A percentile compares a stretch with the other conserved stretches of the same genome.
These are phyloP conservation scores for Melanotaenia pygmaea DNA, from an alignment of 2,797 vertebrate species.

Conservation along the genomic window DNA sequence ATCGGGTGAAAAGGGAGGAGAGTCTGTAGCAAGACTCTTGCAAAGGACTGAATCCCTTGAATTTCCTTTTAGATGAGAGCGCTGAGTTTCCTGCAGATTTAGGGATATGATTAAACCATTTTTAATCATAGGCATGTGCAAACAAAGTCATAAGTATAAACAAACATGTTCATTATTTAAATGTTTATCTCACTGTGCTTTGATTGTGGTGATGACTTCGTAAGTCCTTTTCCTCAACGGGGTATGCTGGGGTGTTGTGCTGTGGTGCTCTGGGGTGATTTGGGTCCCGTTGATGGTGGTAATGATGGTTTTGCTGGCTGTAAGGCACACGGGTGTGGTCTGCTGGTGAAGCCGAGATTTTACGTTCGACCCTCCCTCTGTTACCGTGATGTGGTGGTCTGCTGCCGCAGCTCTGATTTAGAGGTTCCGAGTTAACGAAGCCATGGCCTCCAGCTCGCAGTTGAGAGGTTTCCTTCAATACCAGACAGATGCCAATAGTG, in stretches of 20 bases:
- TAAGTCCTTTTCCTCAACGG: constrained; percentile 74
- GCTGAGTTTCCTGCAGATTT: constrained; percentile 65
- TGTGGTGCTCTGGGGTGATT: constrained; percentile 71
- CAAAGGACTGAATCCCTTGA: constrained; percentile 56
- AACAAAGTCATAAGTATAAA: background rate
- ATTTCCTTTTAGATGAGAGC: constrained; percentile 54
- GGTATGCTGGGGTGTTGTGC: constrained; percentile 68
- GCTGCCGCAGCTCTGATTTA: constrained; percentile 56
- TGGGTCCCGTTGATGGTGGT: constrained; percentile 78
- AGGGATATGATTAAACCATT: background rate
- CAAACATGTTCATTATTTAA: background rate
- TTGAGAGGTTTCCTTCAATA: constrained; percentile 76
- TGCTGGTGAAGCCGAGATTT: constrained; percentile 89
- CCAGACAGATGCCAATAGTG: background rate
- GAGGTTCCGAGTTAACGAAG: constrained; percentile 62
- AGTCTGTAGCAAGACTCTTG: constrained; percentile 54
- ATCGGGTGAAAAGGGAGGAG: constrained; percentile 44
- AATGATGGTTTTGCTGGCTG: constrained; percentile 86
- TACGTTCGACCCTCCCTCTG: constrained; percentile 76
- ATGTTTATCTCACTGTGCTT: constrained; percentile 75
- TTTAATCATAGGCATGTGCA: background rate
- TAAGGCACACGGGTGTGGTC: constrained; percentile 94
- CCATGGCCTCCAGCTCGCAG: constrained; percentile 69
- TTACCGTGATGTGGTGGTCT: constrained; percentile 65
- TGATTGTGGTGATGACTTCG: constrained; percentile 78